These are phyloP conservation scores for Drosophila mimetica DNA, from an alignment of 2,888 invertebrate species.

Conservation along the genomic window DNA sequence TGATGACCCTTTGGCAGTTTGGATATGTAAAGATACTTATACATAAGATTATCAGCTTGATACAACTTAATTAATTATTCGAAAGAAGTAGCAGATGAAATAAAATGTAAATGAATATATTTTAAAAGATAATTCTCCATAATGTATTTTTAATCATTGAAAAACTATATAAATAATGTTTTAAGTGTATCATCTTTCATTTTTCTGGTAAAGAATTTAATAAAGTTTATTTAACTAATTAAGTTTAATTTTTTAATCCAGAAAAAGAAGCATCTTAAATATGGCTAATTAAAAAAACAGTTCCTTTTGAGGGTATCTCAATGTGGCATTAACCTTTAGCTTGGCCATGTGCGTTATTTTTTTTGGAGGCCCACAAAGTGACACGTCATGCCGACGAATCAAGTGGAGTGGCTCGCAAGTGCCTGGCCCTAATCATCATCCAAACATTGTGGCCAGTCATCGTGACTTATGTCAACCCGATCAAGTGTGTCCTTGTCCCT, in stretches of 20 bases:
- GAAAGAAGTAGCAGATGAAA: no score
- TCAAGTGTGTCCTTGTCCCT: constrained; percentile 69
- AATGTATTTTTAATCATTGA: no score
- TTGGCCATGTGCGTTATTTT: background rate
- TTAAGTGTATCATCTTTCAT: no score
- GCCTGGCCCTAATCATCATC: constrained; percentile 39
- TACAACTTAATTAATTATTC: no score
- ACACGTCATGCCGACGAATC: constrained; percentile 45
- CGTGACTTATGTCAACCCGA: constrained; percentile 77
- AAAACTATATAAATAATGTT: no score
- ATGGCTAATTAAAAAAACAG: background rate
- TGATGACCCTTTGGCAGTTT: background rate
- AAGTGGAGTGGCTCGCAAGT: constrained; percentile 41
- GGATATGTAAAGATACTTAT: background rate
- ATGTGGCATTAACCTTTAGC: background rate
- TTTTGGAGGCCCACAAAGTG: constrained; percentile 14
- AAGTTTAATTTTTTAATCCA: no score
- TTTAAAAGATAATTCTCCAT: no score
- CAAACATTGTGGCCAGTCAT: constrained; percentile 64
- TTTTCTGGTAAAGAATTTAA: no score
- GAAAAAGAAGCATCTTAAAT: background rate
- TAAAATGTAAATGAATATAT: no score
- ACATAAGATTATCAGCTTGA: no score
- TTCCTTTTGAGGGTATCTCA: constrained; percentile 1
- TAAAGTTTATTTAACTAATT: no score